A percentile compares a stretch with the other conserved stretches of the same genome.
phyloP scores from a whole-genome alignment of 1,140 invertebrate genomes.

The Zaprionus nigranus region DNA sequence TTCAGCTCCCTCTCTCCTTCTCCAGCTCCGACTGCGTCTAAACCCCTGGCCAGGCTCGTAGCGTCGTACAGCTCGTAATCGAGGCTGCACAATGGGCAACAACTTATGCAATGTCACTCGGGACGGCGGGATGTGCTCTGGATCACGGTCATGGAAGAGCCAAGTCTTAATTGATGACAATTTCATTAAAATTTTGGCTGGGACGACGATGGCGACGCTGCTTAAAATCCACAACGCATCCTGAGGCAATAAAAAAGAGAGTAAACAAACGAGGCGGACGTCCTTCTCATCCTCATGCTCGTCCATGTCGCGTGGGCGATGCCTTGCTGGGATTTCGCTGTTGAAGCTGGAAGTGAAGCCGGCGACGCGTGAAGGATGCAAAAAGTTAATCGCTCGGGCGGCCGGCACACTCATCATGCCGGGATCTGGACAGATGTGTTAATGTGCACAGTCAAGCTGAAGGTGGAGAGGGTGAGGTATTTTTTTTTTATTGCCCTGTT shows the following conservation, averaged over 20 bases:
- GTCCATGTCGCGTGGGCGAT: background rate
- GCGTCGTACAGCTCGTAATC: constrained; percentile 70
- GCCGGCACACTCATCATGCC: constrained; percentile 54
- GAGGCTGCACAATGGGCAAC: background rate
- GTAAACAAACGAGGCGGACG: constrained; percentile 62
- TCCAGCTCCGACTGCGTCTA: constrained; percentile 33
- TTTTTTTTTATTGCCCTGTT: constrained; percentile 73
- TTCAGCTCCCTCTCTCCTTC: background rate
- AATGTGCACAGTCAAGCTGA: constrained; percentile 53
- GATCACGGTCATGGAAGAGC: constrained; percentile 62
- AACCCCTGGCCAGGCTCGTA: constrained; percentile 58
- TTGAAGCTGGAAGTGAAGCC: background rate
- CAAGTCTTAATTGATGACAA: constrained; percentile 83
- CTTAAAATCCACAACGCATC: constrained; percentile 63
- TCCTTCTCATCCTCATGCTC: background rate
- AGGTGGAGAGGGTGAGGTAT: constrained; percentile 50
- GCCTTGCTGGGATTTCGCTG: constrained; percentile 21
- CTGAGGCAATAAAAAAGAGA: constrained; percentile 66
- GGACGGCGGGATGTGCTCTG: constrained; percentile 32
- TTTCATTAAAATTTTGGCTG: constrained; percentile 76
- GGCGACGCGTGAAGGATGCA: constrained; percentile 75
- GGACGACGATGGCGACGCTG: constrained; percentile 25
- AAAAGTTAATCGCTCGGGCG: constrained; percentile 83
- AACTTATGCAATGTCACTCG: constrained; percentile 64
- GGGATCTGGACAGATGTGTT: constrained; percentile 78